Evolutionary conservation across 2,113 vertebrate genomes (phyloP).

Genomic region (Enhydra lutris): DNA sequence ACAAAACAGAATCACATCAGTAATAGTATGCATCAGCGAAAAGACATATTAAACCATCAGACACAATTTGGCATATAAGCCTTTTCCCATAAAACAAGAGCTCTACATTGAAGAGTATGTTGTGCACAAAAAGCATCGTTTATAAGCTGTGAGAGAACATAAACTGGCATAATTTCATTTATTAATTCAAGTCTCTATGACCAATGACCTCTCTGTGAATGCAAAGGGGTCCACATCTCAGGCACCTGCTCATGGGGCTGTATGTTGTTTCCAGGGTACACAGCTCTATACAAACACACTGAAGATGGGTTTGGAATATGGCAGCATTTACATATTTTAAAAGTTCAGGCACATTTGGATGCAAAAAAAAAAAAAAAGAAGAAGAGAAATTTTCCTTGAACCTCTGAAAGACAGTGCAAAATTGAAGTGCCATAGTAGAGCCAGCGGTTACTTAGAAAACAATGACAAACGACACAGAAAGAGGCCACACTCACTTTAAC

Average conservation of each 20-base stretch:
- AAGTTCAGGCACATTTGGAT: constrained; percentile 84
- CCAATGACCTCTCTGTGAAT: constrained; percentile 79
- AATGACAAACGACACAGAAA: constrained; percentile 63
- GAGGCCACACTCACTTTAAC: constrained; percentile 69
- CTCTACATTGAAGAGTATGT: constrained; percentile 74
- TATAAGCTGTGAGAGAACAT: constrained; percentile 69
- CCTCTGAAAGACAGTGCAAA: constrained; percentile 82
- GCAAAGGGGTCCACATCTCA: constrained; percentile 65
- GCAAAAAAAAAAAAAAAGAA: constrained; percentile 72
- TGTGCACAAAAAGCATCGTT: constrained; percentile 78
- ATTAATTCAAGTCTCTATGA: constrained; percentile 76
- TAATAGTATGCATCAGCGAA: constrained; percentile 68
- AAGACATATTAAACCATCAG: constrained; percentile 76
- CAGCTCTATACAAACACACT: constrained; percentile 74
- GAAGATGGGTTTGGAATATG: constrained; percentile 76
- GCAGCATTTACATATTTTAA: constrained; percentile 77
- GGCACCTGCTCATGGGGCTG: constrained; percentile 77
- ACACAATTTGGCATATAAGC: constrained; percentile 73
- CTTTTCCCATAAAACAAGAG: constrained; percentile 78
- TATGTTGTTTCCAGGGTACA: constrained; percentile 76
- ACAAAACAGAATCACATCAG: constrained; percentile 75
- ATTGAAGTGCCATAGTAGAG: constrained; percentile 74
- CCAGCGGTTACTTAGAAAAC: constrained; percentile 75
- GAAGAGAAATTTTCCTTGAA: constrained; percentile 60
- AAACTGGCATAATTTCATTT: constrained; percentile 83